Evolutionary conservation across 2,797 vertebrate species (phyloP), one percentile per base, ranked within the genome.

Genomic region (Lepilemur septentrionalis): DNA sequence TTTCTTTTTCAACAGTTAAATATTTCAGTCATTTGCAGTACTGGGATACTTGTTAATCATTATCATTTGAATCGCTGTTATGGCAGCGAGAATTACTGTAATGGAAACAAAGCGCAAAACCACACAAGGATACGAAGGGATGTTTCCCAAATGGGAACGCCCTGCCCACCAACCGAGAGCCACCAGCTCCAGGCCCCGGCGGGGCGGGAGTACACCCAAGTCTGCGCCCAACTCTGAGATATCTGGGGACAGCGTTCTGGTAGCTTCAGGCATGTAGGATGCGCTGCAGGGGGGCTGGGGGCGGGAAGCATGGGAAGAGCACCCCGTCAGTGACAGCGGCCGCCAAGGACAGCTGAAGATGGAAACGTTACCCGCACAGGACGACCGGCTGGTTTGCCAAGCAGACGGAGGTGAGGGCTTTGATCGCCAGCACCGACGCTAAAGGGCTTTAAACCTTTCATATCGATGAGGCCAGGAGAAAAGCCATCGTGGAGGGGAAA

Each of bases 111-210:
- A 67, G 38, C 28, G 32, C 7, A 48, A 35, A 80, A 67, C 57
- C 61, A 46, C 32, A 17, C 75, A 65, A 90, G 91, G 95, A 46
- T 32, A 28, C 0, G 82, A 59, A 92, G 91, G 95, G 78, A 93
- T 78, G 85, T 55, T 86, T 79, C 52, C 81, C 83, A 83, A 73
- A 52, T 0, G 86, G 92, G 55, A 96, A 85, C 59, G 78, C 80
- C 83, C 83, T 90, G 87, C 55, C 94, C 86, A 81, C 93, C 94
- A 86, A 55, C 67, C 0, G 32, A 80, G 70, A 84, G n/a, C 63
- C 73, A 22, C 48, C 50, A 9, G 4, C 11, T 18, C 43, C 2
- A 0, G 63, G 35, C 35, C 11, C 4, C 1, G 69, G n/a, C 41
- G 14, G n/a, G 41, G n/a, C 30, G 12, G 52, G n/a, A 83, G 65